Percentiles rank a stretch among this genome's conserved stretches.
phyloP scores from a whole-genome alignment of 2,113 vertebrate genomes.

The Phalacrocorax aristotelis region DNA sequence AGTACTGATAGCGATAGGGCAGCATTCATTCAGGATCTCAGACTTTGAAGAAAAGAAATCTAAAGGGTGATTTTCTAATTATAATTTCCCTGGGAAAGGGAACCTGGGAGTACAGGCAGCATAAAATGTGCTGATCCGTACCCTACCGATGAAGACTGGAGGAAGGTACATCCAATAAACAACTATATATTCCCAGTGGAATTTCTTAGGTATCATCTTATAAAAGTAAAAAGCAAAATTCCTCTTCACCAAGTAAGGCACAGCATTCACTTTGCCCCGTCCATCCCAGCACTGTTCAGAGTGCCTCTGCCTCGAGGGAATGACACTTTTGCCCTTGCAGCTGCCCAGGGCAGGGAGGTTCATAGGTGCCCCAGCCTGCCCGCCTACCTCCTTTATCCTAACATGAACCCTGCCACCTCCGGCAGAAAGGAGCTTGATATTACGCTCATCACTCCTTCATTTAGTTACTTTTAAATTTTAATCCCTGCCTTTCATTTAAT shows the following conservation, averaged over 20 bases:
- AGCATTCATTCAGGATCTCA: background rate
- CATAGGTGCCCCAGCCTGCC: background rate
- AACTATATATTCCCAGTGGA: background rate
- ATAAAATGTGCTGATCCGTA: background rate
- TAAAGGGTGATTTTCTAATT: background rate
- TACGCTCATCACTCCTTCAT: background rate
- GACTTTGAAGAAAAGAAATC: background rate
- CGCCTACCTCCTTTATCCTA: background rate
- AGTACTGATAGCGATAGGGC: background rate
- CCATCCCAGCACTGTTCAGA: accelerated
- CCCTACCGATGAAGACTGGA: background rate
- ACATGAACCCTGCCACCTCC: accelerated
- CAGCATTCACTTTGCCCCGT: background rate
- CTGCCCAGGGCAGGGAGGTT: accelerated
- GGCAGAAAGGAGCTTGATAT: background rate
- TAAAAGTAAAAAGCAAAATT: background rate
- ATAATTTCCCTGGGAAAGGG: background rate
- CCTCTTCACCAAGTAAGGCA: background rate
- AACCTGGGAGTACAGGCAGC: background rate
- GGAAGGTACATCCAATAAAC: background rate
- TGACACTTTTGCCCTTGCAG: accelerated
- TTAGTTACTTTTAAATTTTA: background rate
- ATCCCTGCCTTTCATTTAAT: background rate
- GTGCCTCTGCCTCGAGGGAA: background rate
- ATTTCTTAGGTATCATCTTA: background rate